Evolutionary conservation across 2,888 invertebrate species (phyloP).

Genomic region (Coenonympha arcania): DNA sequence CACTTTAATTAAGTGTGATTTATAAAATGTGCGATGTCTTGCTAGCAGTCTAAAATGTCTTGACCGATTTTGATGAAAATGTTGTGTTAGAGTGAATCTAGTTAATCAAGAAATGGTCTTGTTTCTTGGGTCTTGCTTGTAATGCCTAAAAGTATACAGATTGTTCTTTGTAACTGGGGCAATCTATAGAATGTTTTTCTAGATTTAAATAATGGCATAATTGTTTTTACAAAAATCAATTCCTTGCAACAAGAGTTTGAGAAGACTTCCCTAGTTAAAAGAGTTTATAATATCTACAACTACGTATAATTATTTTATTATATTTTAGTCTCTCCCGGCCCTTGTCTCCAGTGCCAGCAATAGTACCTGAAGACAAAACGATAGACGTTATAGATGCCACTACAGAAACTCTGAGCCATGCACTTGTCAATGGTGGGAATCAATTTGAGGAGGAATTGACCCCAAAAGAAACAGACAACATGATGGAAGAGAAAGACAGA

Average conservation of each 20-base stretch:
- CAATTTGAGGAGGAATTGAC: slow-evolving; percentile 52
- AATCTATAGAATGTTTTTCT: too few species aligned
- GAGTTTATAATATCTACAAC: not conserved
- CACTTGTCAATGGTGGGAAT: slow-evolving; percentile 46
- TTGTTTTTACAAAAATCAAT: too few species aligned
- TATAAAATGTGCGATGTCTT: too few species aligned
- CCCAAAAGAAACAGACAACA: slow-evolving; percentile 59
- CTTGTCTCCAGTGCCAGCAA: slow-evolving; percentile 50
- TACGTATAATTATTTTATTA: not conserved
- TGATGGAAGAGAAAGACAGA: slow-evolving; percentile 63
- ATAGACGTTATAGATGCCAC: slow-evolving; percentile 42
- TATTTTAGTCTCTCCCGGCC: slow-evolving; percentile 58
- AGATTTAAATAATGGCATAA: too few species aligned
- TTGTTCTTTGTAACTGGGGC: too few species aligned
- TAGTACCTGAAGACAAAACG: slow-evolving; percentile 18
- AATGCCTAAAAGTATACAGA: too few species aligned
- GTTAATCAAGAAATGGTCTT: too few species aligned
- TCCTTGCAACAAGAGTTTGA: too few species aligned
- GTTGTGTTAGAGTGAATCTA: not conserved
- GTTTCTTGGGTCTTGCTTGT: too few species aligned
- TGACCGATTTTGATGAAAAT: too few species aligned
- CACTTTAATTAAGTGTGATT: too few species aligned
- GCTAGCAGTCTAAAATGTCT: too few species aligned
- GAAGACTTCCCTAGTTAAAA: not conserved
- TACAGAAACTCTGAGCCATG: slow-evolving; percentile 38